Conservation (phyloP, 2,797 vertebrate genomes). For the Rhadinocentrus ornatus region DNA sequence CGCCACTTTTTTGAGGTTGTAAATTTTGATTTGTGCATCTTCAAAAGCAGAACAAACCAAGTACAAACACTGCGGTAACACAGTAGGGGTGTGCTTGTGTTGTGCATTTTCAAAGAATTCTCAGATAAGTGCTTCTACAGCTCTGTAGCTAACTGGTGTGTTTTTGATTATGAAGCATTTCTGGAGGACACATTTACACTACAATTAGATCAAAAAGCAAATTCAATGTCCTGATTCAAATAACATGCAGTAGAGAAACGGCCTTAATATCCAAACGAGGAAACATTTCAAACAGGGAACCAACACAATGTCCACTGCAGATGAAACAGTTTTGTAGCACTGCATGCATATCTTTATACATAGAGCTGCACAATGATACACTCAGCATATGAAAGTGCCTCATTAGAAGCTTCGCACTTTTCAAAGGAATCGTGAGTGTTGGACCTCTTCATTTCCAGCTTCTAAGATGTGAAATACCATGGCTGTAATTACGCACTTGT, state of each 20-base stretch:
- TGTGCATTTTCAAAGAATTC: background rate
- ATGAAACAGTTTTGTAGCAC: background rate
- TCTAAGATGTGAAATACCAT: background rate
- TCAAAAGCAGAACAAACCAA: too few relatives aligned
- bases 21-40: background rate
- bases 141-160: too few relatives aligned
- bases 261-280: background rate
- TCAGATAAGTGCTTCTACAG: background rate
- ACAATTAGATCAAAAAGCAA: background rate
- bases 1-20: background rate
- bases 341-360: background rate
- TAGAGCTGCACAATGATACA: background rate
- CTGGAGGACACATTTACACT: background rate
- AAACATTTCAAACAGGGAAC: background rate
- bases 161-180: background rate
- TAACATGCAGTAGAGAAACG: background rate
- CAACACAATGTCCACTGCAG: background rate
- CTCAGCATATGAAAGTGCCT: background rate
- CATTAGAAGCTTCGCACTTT: background rate
- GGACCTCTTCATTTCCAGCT: background rate
- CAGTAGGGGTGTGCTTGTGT: background rate
- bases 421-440: background rate
- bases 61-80: too few relatives aligned
- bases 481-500: background rate
- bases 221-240: background rate